Percentiles rank a stretch among this genome's conserved stretches.
Conservation (phyloP, 2,113 vertebrate species). For the Regulus satrapa region DNA sequence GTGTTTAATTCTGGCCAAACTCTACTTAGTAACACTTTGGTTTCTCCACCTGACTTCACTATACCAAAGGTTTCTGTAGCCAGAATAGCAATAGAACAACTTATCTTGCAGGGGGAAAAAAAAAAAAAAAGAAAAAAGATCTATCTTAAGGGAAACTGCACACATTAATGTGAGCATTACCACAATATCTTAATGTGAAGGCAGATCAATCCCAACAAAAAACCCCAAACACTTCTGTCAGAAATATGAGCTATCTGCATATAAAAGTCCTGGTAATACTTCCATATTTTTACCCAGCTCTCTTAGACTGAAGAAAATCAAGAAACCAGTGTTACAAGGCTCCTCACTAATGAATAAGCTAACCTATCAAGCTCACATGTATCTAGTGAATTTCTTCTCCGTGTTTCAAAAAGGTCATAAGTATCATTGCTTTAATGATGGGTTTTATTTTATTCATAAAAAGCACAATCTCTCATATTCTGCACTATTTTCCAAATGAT, state of each 20-base stretch:
- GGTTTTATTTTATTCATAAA: background rate
- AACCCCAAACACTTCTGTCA: background rate
- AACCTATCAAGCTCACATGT: background rate
- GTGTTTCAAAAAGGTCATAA: background rate
- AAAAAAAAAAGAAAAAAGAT: too few species aligned
- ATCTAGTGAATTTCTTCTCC: background rate
- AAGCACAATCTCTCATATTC: background rate
- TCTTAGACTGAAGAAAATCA: background rate
- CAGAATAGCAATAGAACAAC: background rate
- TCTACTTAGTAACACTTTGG: accelerated
- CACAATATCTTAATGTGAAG: background rate
- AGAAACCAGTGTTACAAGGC: background rate
- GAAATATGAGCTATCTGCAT: background rate
- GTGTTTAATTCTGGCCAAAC: background rate
- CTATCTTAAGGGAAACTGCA: background rate
- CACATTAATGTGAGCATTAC: background rate
- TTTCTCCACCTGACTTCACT: background rate
- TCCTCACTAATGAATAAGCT: background rate
- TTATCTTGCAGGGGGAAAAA: background rate
- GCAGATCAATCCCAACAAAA: background rate
- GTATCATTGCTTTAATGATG: background rate
- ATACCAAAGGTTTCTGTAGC: background rate
- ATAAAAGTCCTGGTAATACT: background rate
- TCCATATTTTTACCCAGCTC: background rate
- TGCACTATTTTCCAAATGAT: background rate